phyloP scores from a whole-genome alignment of 2,113 vertebrate genomes.

The Brachypteracias leptosomus region DNA sequence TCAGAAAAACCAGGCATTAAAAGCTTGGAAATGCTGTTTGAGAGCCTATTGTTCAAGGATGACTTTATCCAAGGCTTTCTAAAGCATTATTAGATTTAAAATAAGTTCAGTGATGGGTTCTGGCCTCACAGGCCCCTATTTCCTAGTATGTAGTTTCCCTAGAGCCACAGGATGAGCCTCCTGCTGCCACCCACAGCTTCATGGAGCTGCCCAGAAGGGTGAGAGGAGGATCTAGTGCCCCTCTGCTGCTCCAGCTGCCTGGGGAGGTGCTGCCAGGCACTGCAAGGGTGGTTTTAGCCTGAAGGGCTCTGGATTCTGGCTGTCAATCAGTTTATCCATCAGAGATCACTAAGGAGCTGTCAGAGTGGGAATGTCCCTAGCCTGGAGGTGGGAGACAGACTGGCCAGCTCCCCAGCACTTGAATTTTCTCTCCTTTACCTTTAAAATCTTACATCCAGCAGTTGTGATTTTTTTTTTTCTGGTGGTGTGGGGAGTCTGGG shows the following conservation, averaged over 20 bases:
- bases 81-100: neutral
- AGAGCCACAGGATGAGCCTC: neutral
- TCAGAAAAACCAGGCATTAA: neutral
- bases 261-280: neutral
- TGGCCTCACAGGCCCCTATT: too few species aligned
- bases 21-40: neutral
- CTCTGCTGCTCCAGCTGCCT: neutral
- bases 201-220: too few species aligned
- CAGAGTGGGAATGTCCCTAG: neutral
- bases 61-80: neutral
- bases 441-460: neutral
- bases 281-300: neutral
- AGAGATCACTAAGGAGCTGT: neutral
- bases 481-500: neutral
- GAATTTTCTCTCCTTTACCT: neutral
- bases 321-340: neutral
- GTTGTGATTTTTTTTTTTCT: neutral
- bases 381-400: neutral
- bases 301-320: neutral
- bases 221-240: neutral
- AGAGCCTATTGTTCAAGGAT: neutral
- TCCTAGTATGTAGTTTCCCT: neutral
- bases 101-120: neutral
- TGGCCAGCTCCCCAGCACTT: neutral
- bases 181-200: neutral